These are phyloP conservation scores for Aplidium turbinatum DNA, from an alignment of 23 tunicate species.

Conservation along the genomic window DNA sequence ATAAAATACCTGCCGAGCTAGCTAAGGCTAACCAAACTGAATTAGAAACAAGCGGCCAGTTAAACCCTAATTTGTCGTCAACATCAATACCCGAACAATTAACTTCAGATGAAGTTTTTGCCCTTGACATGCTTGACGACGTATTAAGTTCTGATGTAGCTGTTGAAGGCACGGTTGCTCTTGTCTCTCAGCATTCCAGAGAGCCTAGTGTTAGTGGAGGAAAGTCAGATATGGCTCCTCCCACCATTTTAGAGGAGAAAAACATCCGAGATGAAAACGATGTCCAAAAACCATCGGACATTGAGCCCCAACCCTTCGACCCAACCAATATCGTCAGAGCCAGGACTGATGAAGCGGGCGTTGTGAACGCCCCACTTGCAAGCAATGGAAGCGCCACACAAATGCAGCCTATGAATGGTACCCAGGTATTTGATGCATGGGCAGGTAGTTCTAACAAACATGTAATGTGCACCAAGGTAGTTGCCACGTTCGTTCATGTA, in stretches of 20 bases:
- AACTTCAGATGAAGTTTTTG: slow-evolving; percentile 58
- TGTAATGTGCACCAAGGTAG: too few relatives aligned
- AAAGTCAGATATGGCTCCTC: neutral
- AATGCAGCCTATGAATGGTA: slow-evolving; percentile 16
- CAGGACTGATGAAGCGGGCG: too few relatives aligned
- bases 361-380: neutral
- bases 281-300: too few relatives aligned
- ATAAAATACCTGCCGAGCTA: slow-evolving; percentile 45
- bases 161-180: slow-evolving; percentile 11
- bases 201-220: neutral
- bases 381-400: slow-evolving; percentile 5
- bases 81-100: slow-evolving; percentile 9
- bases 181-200: neutral
- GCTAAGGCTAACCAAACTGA: slow-evolving; percentile 29
- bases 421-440: slow-evolving; percentile 13
- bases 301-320: too few relatives aligned
- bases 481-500: too few relatives aligned
- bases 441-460: too few relatives aligned
- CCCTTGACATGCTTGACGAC: slow-evolving; percentile 70
- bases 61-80: neutral
- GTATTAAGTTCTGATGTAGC: slow-evolving; percentile 70
- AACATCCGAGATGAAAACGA: too few relatives aligned
- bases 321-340: too few relatives aligned
- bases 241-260: too few relatives aligned
- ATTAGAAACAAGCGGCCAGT: neutral